These are phyloP conservation scores for Masticophis lateralis DNA, from an alignment of 2,797 vertebrate species.

Conservation along the genomic window DNA sequence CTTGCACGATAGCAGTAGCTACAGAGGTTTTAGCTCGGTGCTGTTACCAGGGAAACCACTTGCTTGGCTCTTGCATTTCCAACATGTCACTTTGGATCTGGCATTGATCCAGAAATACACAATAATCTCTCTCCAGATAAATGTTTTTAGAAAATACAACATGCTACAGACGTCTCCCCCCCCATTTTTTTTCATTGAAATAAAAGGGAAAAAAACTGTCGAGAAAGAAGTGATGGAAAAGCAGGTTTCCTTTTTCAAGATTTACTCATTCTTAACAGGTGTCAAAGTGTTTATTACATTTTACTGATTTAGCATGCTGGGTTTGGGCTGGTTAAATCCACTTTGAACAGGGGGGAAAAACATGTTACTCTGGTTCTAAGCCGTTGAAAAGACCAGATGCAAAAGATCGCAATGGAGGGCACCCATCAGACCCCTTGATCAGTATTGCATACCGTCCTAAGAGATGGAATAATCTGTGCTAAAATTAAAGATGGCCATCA, in stretches of 20 bases:
- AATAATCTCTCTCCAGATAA: background rate
- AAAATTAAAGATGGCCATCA: background rate
- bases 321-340: background rate
- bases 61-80: conserved; percentile 7
- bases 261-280: background rate
- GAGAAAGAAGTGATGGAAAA: background rate
- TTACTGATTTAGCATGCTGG: background rate
- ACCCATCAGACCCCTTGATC: background rate
- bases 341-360: background rate
- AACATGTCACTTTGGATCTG: conserved; percentile 2
- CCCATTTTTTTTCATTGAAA: background rate
- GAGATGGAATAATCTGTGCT: background rate
- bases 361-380: background rate
- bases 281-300: background rate
- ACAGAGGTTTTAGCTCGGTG: background rate
- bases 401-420: background rate
- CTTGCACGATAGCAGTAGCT: background rate
- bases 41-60: conserved; percentile 22
- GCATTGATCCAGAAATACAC: background rate
- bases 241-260: background rate
- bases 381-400: background rate
- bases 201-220: background rate
- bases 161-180: background rate
- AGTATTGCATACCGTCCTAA: background rate
- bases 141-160: background rate